These are phyloP conservation scores for Alethe diademata DNA, from an alignment of 2,113 vertebrate genomes.

Conservation along the genomic window DNA sequence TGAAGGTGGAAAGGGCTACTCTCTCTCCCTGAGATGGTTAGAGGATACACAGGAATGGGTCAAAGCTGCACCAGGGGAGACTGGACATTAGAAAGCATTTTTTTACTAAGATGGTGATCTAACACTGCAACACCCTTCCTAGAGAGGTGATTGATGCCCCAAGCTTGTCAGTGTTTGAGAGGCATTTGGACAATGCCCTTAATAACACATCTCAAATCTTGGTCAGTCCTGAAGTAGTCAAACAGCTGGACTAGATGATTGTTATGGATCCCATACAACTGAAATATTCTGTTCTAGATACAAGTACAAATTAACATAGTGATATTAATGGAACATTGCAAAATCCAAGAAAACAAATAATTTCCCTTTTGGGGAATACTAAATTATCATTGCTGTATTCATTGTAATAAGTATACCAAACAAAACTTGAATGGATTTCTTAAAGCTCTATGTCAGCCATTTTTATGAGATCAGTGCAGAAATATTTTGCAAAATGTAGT, in stretches of 20 bases:
- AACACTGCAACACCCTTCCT: not conserved
- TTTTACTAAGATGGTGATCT: not conserved
- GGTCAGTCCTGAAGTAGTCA: not conserved
- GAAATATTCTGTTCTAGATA: not conserved
- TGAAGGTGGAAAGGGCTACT: not conserved
- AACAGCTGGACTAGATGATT: not conserved
- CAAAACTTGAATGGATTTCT: not conserved
- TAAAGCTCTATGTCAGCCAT: not conserved
- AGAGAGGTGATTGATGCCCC: not conserved
- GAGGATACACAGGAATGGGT: not conserved
- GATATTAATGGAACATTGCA: not conserved
- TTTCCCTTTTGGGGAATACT: not conserved
- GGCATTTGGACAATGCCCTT: not conserved
- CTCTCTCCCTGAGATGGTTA: too few relatives aligned
- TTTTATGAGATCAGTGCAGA: not conserved
- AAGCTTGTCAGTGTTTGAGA: not conserved
- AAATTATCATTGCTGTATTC: not conserved
- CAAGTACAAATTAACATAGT: not conserved
- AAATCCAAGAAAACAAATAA: not conserved
- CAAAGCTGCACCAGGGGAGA: not conserved
- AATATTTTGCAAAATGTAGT: not conserved
- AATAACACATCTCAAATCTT: not conserved
- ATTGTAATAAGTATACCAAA: not conserved
- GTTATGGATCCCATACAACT: not conserved
- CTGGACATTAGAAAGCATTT: not conserved